Evolutionary conservation across 2,797 vertebrate species (phyloP), one percentile per base, ranked within the genome.

Genomic region (Acanthurus tractus): DNA sequence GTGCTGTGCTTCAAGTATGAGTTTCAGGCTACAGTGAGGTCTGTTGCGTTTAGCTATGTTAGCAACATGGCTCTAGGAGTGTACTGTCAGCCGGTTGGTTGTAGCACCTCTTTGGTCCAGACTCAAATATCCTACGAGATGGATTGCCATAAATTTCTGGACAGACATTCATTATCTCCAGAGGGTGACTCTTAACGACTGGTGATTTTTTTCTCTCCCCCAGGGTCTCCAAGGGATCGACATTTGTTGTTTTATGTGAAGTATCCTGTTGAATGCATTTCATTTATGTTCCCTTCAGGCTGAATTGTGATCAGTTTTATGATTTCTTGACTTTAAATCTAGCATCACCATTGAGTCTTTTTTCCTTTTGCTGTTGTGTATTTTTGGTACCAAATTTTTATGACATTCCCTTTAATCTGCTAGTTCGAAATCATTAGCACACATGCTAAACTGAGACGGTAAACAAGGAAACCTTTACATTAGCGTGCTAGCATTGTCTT

Each of bases 1-100:
- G 22, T 53, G 17, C 52, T 48, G 17, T 54, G 75, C 14, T 46
- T 54, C 22, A 42, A 22, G 38, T 65, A 15, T 69, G n/a, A 56
- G 44, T 34, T 38, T 22, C 15, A 59, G 22, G 22, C 23, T 17
- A 22, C 0, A 10, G 3, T 17, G 40, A 63, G 8, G 45, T 25
- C n/a, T 57, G 15, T 22, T 69, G 18, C 45, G 42, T 70, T 38
- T n/a, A 15, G 25, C 23, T 49, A 34, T 18, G 17, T 17, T n/a
- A 25, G 36, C 13, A 1, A 17, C 58, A 5, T 12, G 15, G 23
- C 63, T 78, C 23, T 4, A 14, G 22, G 11, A 2, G 59, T 52
- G 25, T 25, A 25, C 25, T 25, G 25, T 25, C 25, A 25, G 25
- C 25, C 25, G 3, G 25, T 25, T 25, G 22, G 29, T 34, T 1